These are phyloP conservation scores for Mola mola DNA, from an alignment of 2,113 vertebrate genomes.

Conservation along the genomic window DNA sequence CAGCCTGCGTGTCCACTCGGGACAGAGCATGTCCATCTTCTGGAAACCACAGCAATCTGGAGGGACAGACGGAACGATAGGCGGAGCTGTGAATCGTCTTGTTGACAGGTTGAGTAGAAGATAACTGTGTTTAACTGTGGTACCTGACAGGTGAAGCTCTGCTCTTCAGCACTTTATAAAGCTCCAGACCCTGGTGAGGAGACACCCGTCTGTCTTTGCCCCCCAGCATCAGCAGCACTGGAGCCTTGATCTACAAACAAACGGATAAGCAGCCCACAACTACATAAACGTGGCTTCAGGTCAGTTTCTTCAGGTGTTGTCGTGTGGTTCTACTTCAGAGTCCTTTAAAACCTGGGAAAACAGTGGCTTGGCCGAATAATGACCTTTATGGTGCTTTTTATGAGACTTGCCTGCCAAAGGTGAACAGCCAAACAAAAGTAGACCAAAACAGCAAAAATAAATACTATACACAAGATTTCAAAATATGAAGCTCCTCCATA, in stretches of 20 bases:
- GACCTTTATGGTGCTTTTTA: too few species aligned
- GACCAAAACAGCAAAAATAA: too few species aligned
- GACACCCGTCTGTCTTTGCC: slow-evolving; percentile 83
- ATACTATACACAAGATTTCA: too few species aligned
- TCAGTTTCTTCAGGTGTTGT: too few species aligned
- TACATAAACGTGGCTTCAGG: too few species aligned
- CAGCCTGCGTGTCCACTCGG: slow-evolving; percentile 75
- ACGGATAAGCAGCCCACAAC: too few species aligned
- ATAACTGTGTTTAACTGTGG: not conserved
- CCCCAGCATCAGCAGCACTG: slow-evolving; percentile 84
- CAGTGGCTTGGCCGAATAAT: too few species aligned
- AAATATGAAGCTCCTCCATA: too few species aligned
- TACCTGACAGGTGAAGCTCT: slow-evolving; percentile 78
- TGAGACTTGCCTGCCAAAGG: too few species aligned
- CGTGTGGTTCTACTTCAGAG: too few species aligned
- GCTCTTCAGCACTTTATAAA: slow-evolving; percentile 84
- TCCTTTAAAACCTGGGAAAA: too few species aligned
- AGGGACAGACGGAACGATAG: slow-evolving; percentile 9
- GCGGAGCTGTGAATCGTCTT: not conserved
- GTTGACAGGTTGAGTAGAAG: not conserved
- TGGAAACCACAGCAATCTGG: slow-evolving; percentile 86
- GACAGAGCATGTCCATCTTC: slow-evolving; percentile 84
- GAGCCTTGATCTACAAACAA: slow-evolving; percentile 76
- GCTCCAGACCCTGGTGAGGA: slow-evolving; percentile 85
- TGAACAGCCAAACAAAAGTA: too few species aligned